These are phyloP conservation scores for Listronotus oregonensis DNA, from an alignment of 1,140 invertebrate species.

Conservation along the genomic window DNA sequence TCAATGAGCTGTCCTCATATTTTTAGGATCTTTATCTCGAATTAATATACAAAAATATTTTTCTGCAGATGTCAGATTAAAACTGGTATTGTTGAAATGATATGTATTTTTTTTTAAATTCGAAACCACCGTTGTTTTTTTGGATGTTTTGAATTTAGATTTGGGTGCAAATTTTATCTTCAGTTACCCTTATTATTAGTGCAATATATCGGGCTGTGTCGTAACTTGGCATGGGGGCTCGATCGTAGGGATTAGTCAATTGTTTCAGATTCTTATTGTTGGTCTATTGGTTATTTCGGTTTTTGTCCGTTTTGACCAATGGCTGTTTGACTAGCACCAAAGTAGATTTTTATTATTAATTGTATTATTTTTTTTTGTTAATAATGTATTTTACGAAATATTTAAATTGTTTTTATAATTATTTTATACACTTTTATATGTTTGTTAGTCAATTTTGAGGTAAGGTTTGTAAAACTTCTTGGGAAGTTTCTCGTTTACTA, in stretches of 20 bases:
- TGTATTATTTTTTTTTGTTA: constrained; percentile 52
- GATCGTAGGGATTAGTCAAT: constrained; percentile 54
- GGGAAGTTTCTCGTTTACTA: constrained; percentile 52
- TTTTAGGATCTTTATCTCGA: too few relatives aligned
- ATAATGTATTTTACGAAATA: constrained; percentile 50
- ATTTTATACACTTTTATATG: constrained; percentile 57
- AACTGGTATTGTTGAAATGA: too few relatives aligned
- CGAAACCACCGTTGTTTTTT: too few relatives aligned
- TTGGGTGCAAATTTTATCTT: constrained; percentile 39
- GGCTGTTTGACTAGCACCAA: constrained; percentile 55
- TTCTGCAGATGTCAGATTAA: too few relatives aligned
- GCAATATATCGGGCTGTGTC: constrained; percentile 54
- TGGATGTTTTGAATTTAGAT: constrained; percentile 18
- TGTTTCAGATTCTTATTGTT: constrained; percentile 54
- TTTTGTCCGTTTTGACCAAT: constrained; percentile 49
- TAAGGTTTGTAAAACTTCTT: constrained; percentile 50
- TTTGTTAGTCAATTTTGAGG: constrained; percentile 53
- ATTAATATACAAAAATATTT: too few relatives aligned
- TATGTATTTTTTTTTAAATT: too few relatives aligned
- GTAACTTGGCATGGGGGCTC: constrained; percentile 40
- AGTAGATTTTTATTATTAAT: constrained; percentile 50
- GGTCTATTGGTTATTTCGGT: constrained; percentile 48
- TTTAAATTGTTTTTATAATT: constrained; percentile 56
- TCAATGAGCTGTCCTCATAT: too few relatives aligned
- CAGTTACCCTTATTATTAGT: constrained; percentile 55